Evolutionary conservation across 2,797 vertebrate species (phyloP), one percentile per base, ranked within the genome.

Genomic region (Arrhamphus sclerolepis): DNA sequence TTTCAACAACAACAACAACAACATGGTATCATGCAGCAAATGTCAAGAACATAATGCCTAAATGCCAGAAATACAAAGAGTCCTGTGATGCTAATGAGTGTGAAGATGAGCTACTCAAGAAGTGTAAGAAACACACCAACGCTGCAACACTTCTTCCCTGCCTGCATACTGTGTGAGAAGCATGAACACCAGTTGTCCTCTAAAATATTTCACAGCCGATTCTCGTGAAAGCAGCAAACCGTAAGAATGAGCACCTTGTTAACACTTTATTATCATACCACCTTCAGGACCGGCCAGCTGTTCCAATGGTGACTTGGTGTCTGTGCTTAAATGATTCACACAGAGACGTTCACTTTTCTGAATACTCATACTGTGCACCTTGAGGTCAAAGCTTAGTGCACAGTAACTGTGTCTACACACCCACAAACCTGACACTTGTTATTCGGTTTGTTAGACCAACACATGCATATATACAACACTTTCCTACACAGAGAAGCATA

Each of bases 401-500:
- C 56, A 58, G 24, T 51, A 72, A 75, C 74, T 44, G 42, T 74
- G 42, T 24, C 69, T 51, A 54, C 65, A 77, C 73, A 42, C 73
- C 70, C 81, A 89, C 79, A 66, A 75, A 82, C 50, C 59, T 85
- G 72, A 79, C 78, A 83, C 80, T 83, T 66, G 58, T 59, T 52
- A 78, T 72, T 79, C 78, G 78, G 48, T 66, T 56, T 68, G 40
- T 67, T 72, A 73, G 41, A 3, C 73, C 73, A 57, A 67, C 70
- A 72, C 77, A 75, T 76, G 69, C 67, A 51, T 75, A 62, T 71
- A 78, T 78, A 41, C 52, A 77, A 65, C 82, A 72, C 82, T 81
- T 62, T 84, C 81, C 79, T 77, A 86, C 87, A 82, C 81, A 72
- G 63, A 62, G 49, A 76, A 39, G 21, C 83, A 64, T 78, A 81